These are phyloP conservation scores for Heterodera carotae DNA, from an alignment of 1,140 invertebrate genomes.

Conservation along the genomic window DNA sequence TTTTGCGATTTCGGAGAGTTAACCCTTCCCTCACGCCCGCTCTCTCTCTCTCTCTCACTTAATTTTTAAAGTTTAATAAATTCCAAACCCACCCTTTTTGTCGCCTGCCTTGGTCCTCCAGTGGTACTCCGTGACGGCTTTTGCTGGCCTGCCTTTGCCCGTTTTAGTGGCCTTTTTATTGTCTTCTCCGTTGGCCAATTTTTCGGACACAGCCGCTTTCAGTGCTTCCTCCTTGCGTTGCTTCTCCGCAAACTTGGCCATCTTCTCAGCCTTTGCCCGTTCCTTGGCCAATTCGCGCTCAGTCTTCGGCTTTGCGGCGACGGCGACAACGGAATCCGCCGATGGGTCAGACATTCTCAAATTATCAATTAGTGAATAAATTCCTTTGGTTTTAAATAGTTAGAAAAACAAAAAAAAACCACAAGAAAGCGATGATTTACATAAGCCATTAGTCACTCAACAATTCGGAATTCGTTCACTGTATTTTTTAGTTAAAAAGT, in stretches of 20 bases:
- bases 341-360: too few species aligned
- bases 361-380: too few species aligned
- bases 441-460: too few species aligned
- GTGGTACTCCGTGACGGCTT: constrained; percentile 42
- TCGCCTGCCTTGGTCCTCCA: constrained; percentile 48
- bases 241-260: constrained; percentile 63
- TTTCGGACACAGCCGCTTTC: background rate
- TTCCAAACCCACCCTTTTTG: constrained; percentile 52
- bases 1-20: too few species aligned
- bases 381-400: too few species aligned
- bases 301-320: constrained; percentile 55
- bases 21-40: too few species aligned
- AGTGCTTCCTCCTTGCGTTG: constrained; percentile 46
- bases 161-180: constrained; percentile 43
- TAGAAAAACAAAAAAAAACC: too few species aligned
- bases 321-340: background rate
- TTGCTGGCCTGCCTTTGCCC: constrained; percentile 40
- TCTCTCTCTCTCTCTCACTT: too few species aligned
- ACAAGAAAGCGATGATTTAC: too few species aligned
- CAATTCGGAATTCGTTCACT: too few species aligned
- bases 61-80: constrained; percentile 16
- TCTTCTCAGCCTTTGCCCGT: constrained; percentile 56
- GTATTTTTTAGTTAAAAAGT: too few species aligned
- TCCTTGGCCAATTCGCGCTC: constrained; percentile 61
- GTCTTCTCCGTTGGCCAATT: constrained; percentile 34